phyloP scores from a whole-genome alignment of 2,797 vertebrate genomes.

The Falco naumanni region DNA sequence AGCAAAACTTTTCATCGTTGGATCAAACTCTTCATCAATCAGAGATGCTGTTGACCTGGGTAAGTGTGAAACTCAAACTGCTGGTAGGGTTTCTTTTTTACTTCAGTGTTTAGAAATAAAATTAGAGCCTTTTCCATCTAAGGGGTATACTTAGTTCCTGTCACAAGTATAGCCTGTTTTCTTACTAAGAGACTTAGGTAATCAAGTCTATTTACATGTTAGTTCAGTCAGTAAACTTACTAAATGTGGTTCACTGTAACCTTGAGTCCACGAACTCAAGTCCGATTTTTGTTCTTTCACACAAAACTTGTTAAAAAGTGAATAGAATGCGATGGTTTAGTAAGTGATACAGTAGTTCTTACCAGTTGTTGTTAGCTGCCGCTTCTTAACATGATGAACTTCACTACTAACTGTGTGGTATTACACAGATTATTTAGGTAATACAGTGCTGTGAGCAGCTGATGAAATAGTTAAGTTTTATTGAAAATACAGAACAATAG shows the following conservation, averaged over 20 bases:
- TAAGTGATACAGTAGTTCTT: not conserved
- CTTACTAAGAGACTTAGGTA: not conserved
- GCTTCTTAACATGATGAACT: not conserved
- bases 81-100: not conserved
- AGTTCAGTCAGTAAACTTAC: not conserved
- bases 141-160: not conserved
- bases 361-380: not conserved
- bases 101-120: not conserved
- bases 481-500: not conserved
- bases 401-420: not conserved
- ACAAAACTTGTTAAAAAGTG: not conserved
- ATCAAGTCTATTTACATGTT: not conserved
- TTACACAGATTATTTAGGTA: not conserved
- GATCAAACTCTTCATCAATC: conserved; percentile 86
- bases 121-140: not conserved
- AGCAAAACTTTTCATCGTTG: conserved; percentile 94
- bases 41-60: conserved; percentile 90
- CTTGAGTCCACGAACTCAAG: not conserved
- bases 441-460: not conserved
- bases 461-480: not conserved
- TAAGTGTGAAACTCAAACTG: conserved; percentile 76
- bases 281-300: not conserved
- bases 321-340: not conserved
- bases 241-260: not conserved
- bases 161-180: not conserved